Evolutionary conservation across 2,113 vertebrate genomes (phyloP).

Genomic region (Ptilorrhoa leucosticta): DNA sequence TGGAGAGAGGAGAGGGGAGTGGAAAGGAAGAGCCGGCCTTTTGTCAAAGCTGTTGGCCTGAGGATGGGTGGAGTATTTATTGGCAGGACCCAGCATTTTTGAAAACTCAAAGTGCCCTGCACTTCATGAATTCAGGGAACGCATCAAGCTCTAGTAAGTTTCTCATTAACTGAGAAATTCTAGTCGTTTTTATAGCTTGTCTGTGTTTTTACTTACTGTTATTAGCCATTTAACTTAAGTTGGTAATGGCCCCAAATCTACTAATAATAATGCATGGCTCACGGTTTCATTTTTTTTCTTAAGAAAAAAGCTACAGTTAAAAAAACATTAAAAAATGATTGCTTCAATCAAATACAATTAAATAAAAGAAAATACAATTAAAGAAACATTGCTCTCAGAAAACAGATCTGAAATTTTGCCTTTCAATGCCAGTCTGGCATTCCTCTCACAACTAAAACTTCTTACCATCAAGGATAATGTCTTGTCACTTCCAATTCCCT

Average conservation of each 20-base stretch:
- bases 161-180: not conserved
- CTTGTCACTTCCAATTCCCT: not conserved
- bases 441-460: not conserved
- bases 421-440: not conserved
- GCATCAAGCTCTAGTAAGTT: not conserved
- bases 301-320: not conserved
- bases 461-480: not conserved
- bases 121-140: not conserved
- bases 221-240: not conserved
- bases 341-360: not conserved
- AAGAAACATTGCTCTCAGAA: not conserved
- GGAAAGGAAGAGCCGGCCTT: not conserved
- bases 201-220: not conserved
- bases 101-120: not conserved
- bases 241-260: not conserved
- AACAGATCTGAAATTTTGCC: not conserved
- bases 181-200: not conserved
- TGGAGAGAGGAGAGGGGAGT: not conserved
- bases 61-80: not conserved
- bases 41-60: not conserved
- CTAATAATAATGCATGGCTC: not conserved
- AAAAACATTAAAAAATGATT: not conserved
- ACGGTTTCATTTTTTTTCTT: not conserved
- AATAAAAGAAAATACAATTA: not conserved
- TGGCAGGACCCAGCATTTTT: not conserved